Base-by-base conservation (phyloP, 2,113 vertebrate species). In the Furnarius figulus region DNA sequence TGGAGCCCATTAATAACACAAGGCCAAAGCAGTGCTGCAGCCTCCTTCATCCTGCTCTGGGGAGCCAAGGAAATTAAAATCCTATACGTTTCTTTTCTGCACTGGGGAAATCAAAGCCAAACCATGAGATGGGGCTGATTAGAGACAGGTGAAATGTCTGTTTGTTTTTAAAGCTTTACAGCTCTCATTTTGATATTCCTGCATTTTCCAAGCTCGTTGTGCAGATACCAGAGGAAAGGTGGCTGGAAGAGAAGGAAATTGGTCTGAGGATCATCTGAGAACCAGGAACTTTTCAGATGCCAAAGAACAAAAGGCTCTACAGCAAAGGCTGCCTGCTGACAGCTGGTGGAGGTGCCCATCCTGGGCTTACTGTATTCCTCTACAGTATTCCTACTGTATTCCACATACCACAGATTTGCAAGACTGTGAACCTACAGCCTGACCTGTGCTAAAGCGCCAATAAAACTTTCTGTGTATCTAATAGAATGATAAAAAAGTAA, bases 91-190 rank as follows among this genome's bases (percentile, higher is more conserved):
- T 86, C 92, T 97, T 74, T 87, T 87, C 95, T 96, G 88, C 56
- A 21, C 70, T 47, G 81, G 81, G 94, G 89, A 97, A 95, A 96
- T 96, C 85, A 96, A 97, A 96, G 90, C 76, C 91, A 95, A 96
- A 75, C 80, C 82, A 68, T 71, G 59, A 78, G 80, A 97, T 88
- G 40, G 24, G 55, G 92, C 90, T 97, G 95, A 96, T 97, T 95
- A 89, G 96, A 97, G 94, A 91, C 93, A 97, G 87, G 94, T 96
- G 93, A 95, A 97, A 92, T 81, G 40, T 94, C 79, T 87, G 91
- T 46, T 95, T 84, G 59, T 71, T 96, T 95, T 92, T 95, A 94
- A 96, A 97, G 63, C 83, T 89, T 91, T 87, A 21, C 92, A 82
- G 92, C 79, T 76, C 71, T 87, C 65, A 2, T 67, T 95, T 55